Percentiles rank a stretch among this genome's conserved stretches.
These are phyloP conservation scores for Gryon sp. DNA, from an alignment of 1,140 invertebrate genomes.

Conservation along the genomic window DNA sequence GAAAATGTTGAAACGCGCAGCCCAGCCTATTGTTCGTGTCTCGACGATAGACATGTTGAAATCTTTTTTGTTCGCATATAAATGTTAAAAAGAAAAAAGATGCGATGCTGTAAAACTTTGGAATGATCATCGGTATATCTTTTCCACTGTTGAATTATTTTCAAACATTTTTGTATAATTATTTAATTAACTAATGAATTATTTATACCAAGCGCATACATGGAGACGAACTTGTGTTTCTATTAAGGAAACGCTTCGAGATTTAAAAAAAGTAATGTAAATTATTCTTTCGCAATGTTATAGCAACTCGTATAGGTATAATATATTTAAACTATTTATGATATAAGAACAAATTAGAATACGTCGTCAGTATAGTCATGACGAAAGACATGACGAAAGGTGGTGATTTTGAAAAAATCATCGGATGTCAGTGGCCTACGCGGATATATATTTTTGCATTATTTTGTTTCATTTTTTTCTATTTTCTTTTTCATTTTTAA, in stretches of 20 bases:
- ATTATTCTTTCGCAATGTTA: conserved; percentile 57
- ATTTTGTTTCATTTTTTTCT: conserved; percentile 23
- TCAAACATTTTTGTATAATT: conserved; percentile 15
- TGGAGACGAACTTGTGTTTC: conserved; percentile 1
- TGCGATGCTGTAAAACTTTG: background rate
- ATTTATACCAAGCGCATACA: conserved; percentile 2
- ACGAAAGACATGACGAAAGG: conserved; percentile 35
- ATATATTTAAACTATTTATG: conserved; percentile 61
- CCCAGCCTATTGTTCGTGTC: conserved; percentile 22
- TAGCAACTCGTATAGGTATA: conserved; percentile 57
- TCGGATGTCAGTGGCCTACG: conserved; percentile 56
- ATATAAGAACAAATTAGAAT: conserved; percentile 60
- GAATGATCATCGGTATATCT: conserved; percentile 1
- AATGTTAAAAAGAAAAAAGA: background rate
- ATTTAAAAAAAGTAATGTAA: conserved; percentile 40
- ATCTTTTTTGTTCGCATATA: conserved; percentile 3
- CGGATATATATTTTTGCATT: conserved; percentile 38
- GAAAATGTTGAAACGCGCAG: conserved; percentile 14
- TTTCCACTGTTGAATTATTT: conserved; percentile 1
- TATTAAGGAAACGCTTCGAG: background rate
- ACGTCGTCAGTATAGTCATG: conserved; percentile 43
- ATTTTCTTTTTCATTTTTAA: conserved; percentile 5
- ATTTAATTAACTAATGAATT: conserved; percentile 1
- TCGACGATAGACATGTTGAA: background rate
- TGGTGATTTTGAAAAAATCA: conserved; percentile 33